Evolutionary conservation across 2,113 vertebrate genomes (phyloP).

Genomic region (Thamnophis sirtalis): DNA sequence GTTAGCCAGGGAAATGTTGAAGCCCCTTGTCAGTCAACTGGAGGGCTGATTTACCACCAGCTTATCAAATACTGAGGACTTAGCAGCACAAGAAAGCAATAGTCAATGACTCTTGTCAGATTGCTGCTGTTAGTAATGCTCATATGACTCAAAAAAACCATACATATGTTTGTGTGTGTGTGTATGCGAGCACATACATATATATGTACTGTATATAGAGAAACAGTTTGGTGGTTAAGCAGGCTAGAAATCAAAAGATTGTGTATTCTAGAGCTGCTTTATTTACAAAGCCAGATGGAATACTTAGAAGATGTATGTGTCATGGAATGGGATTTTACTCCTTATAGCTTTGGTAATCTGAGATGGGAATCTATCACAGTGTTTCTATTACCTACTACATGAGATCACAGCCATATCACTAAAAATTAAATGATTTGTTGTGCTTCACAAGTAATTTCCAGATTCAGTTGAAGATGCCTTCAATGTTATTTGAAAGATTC

Average conservation of each 20-base stretch:
- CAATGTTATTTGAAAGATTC: background rate
- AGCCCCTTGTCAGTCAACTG: background rate
- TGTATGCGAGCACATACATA: no score
- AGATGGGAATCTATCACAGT: background rate
- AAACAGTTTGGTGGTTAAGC: background rate
- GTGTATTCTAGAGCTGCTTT: background rate
- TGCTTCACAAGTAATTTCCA: background rate
- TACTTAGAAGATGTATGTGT: background rate
- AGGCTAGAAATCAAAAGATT: background rate
- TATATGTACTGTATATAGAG: background rate
- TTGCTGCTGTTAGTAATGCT: background rate
- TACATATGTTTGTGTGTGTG: background rate
- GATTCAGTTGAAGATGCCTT: background rate
- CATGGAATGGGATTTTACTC: background rate
- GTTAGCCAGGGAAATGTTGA: background rate
- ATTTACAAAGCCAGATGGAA: background rate
- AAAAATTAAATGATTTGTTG: background rate
- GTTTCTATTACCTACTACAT: background rate
- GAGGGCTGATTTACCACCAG: background rate
- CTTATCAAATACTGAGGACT: background rate
- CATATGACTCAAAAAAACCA: background rate
- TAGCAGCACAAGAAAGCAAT: background rate
- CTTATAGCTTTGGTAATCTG: background rate
- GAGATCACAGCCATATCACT: background rate
- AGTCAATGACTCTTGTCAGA: background rate